Base-by-base conservation (phyloP, 2,888 invertebrate genomes). In the Saturnia pavonia region DNA sequence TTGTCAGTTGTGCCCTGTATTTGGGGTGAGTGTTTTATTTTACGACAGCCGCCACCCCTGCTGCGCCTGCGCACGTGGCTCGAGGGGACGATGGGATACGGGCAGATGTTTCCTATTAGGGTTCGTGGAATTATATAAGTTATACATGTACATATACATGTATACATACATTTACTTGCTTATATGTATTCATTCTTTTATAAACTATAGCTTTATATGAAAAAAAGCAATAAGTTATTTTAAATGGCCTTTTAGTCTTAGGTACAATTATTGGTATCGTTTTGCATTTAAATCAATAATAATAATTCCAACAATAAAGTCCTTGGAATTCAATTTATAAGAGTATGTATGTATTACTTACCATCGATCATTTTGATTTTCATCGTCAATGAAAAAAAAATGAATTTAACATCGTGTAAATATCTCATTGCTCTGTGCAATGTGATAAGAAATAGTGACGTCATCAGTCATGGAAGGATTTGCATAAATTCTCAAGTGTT, bases 41-140 rank as follows among this genome's bases (percentile, higher is more conserved):
- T 88, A 88, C 85, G 89, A 87, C 83, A 80, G 83, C 80, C 81
- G 87, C 89, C 86, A 91, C 88, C 92, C 92, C 91, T 91, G 91
- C 88, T 88, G 90, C 84, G 86, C 77, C 73, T 80, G 88, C 89
- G 92, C 92, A 92, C 92, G 92, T 92, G 92, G 88, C 86, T 78
- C 73, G 78, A 80, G 82, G 87, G 88, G 84, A 83, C 79, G 80
- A 78, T 77, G 78, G 81, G 77, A 80, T 79, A 79, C 78, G 79
- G 85, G 91, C 92, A 92, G 93, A 92, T 92, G 93, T 91, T 89
- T 83, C 81, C 73, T 85, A 81, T 80, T n/a, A 84, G 85, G 86
- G 89, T 81, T 19, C 14, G 6, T 60, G 25, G 14, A 60, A 27
- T 14, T 60, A 19, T 60, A 60, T 27, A 8, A 14, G 14, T 22